These are phyloP conservation scores for Anolis sagrei DNA, from an alignment of 2,113 vertebrate species.

Conservation along the genomic window DNA sequence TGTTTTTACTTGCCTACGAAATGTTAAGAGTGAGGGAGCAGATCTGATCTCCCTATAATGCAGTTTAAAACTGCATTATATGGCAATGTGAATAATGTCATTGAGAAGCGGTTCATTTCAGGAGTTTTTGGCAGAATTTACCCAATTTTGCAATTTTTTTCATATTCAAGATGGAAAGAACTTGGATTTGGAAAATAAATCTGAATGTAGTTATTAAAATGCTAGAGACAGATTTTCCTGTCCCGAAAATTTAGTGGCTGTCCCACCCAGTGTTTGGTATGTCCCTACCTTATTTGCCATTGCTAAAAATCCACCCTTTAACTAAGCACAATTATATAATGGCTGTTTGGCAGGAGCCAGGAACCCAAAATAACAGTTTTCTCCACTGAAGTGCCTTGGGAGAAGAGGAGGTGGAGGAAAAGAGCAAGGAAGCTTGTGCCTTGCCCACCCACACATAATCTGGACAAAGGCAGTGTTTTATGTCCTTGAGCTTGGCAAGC, in stretches of 20 bases:
- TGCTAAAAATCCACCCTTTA: constrained; percentile 1
- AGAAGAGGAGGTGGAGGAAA: neutral
- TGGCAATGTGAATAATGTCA: no score
- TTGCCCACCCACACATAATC: constrained; percentile 29
- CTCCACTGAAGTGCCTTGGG: neutral
- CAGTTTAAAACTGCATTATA: no score
- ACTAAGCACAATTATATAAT: constrained; percentile 28
- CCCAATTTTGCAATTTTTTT: neutral
- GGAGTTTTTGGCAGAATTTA: neutral
- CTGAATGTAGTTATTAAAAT: neutral
- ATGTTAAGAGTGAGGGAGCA: no score
- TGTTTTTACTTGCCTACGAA: no score
- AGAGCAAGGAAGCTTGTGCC: constrained; percentile 29
- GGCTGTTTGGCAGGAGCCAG: constrained; percentile 25
- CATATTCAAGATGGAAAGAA: neutral
- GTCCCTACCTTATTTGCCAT: neutral
- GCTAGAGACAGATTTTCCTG: neutral
- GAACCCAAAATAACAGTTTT: constrained; percentile 34
- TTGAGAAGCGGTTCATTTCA: neutral
- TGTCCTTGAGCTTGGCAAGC: constrained; percentile 47
- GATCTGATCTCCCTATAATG: no score
- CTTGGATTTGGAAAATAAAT: neutral
- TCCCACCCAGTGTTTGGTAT: neutral
- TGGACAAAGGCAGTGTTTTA: constrained; percentile 55
- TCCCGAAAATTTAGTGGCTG: neutral